Percentiles rank a stretch among this genome's conserved stretches.
Evolutionary conservation across 2,797 vertebrate species (phyloP).

Genomic region (Liparis tanakae): DNA sequence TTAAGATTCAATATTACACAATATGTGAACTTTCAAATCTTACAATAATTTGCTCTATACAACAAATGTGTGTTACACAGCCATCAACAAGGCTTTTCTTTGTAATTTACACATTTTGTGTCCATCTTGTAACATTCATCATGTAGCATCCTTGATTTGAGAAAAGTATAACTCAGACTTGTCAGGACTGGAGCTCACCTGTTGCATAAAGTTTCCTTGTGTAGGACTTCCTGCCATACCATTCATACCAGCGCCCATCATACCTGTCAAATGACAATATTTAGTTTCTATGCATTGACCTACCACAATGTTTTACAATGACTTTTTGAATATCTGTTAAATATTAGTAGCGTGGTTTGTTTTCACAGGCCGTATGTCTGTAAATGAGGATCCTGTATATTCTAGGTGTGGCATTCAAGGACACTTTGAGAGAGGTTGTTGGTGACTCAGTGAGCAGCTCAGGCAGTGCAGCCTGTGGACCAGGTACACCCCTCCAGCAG

Average conservation of each 20-base stretch:
- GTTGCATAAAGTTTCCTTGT: slow-evolving; percentile 90
- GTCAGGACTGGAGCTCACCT: slow-evolving; percentile 80
- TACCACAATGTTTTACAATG: slow-evolving; percentile 8
- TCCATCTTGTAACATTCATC: not conserved
- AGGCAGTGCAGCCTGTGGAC: slow-evolving; percentile 64
- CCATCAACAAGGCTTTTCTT: not conserved
- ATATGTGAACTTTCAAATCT: not conserved
- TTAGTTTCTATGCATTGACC: slow-evolving; percentile 16
- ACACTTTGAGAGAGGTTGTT: slow-evolving; percentile 23
- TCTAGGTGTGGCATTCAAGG: slow-evolving; percentile 35
- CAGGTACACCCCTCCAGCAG: slow-evolving; percentile 83
- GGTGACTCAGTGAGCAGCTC: slow-evolving; percentile 36
- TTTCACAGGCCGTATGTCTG: slow-evolving; percentile 61
- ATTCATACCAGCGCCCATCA: slow-evolving; percentile 86
- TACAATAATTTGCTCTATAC: not conserved
- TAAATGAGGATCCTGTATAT: slow-evolving; percentile 29
- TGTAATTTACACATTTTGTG: not conserved
- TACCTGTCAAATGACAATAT: slow-evolving; percentile 70
- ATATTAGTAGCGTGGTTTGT: slow-evolving; percentile 58
- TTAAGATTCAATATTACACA: not conserved
- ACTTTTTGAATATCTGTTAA: slow-evolving; percentile 42
- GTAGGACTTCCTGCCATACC: slow-evolving; percentile 92
- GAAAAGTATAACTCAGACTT: not conserved
- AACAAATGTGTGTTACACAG: not conserved
- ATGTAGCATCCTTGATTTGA: not conserved